Percentiles rank a stretch among this genome's conserved stretches.
phyloP scores from a whole-genome alignment of 2,888 invertebrate species.

The Conops quadrifasciatus region DNA sequence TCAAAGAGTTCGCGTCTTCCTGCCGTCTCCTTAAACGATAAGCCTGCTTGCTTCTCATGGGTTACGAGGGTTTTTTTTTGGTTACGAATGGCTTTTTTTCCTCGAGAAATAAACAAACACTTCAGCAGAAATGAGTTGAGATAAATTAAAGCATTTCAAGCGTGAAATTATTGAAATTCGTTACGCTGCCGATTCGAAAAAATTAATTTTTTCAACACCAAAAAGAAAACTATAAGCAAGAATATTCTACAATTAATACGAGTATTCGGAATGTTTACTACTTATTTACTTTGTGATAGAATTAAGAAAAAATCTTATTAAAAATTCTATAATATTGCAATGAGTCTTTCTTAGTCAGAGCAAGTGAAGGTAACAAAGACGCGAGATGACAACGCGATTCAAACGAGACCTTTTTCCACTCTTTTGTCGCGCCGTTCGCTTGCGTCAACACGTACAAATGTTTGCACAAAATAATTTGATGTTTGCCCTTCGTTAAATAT shows the following conservation, averaged over 20 bases:
- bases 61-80: not conserved
- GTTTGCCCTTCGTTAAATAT: not conserved
- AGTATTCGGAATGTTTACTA: not conserved
- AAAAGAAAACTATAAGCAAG: not conserved
- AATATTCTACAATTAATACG: not conserved
- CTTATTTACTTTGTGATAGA: not conserved
- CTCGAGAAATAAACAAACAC: not conserved
- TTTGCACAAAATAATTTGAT: not conserved
- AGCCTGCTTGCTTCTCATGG: not conserved
- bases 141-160: not conserved
- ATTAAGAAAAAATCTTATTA: not conserved
- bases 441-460: not conserved
- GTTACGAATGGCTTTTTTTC: not conserved
- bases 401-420: no score
- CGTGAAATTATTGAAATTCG: constrained; percentile 5
- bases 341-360: not conserved
- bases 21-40: constrained; percentile 1
- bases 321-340: not conserved
- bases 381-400: no score
- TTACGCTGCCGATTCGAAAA: not conserved
- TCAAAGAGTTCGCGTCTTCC: not conserved
- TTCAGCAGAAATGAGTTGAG: not conserved
- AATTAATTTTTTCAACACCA: not conserved
- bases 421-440: no score
- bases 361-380: no score